Percentiles rank a stretch among this genome's conserved stretches.
Evolutionary conservation across 2,797 vertebrate species (phyloP).

Genomic region (Anguilla marmorata): DNA sequence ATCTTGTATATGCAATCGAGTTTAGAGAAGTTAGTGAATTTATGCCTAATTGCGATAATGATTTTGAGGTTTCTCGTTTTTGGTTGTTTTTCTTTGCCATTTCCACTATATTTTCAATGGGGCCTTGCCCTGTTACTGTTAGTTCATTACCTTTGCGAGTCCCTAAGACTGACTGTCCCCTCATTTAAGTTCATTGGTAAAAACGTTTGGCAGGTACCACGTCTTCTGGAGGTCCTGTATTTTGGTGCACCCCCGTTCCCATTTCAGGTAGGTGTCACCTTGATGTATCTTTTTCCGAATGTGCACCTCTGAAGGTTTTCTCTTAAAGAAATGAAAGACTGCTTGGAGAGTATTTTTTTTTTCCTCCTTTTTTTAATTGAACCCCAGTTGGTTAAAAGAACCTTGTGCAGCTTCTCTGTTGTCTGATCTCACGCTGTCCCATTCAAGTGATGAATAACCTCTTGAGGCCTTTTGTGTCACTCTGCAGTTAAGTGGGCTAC

Average conservation of each 20-base stretch:
- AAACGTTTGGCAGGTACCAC: not conserved
- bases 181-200: not conserved
- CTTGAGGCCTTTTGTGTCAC: not conserved
- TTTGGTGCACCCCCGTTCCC: not conserved
- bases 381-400: not conserved
- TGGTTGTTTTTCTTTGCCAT: not conserved
- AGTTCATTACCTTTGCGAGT: not conserved
- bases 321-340: conserved; percentile 9
- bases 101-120: conserved; percentile 9
- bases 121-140: conserved; percentile 24
- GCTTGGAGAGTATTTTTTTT: not conserved
- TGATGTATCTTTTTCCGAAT: not conserved
- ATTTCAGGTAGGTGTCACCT: not conserved
- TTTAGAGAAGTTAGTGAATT: not conserved
- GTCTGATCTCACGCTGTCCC: not conserved
- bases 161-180: not conserved
- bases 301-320: not conserved
- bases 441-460: not conserved
- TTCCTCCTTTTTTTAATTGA: not conserved
- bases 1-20: not conserved
- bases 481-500: not conserved
- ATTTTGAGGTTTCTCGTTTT: not conserved
- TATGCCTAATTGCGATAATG: conserved; percentile 20
- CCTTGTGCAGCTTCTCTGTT: not conserved
- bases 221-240: conserved; percentile 51